phyloP scores from a whole-genome alignment of 37 sponge, comb jelly and placozoan genomes.

The Tethya wilhelma region DNA sequence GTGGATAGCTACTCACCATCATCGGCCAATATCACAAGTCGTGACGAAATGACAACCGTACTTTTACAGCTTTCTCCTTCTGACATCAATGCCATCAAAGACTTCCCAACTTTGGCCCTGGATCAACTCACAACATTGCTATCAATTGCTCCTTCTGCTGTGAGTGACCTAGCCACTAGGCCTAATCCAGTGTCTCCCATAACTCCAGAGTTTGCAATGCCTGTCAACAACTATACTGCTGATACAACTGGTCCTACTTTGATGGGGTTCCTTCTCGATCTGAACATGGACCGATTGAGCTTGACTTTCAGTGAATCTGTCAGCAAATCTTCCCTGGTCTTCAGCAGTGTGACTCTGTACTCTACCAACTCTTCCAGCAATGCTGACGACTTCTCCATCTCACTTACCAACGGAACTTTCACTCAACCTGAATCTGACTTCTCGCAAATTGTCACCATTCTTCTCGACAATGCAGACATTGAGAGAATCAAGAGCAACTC shows the following conservation, averaged over 20 bases:
- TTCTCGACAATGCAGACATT: conserved; percentile 47
- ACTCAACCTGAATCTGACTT: conserved; percentile 7
- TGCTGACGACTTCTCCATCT: conserved; percentile 20
- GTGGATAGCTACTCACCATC: conserved; percentile 48
- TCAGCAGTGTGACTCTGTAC: conserved; percentile 25
- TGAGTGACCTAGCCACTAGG: conserved; percentile 66
- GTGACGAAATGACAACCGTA: conserved; percentile 24
- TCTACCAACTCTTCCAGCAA: conserved; percentile 52
- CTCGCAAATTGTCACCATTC: conserved; percentile 45
- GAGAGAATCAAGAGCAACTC: conserved; percentile 62
- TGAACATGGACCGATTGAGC: conserved; percentile 59
- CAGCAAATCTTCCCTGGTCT: conserved; percentile 32
- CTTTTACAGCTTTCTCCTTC: conserved; percentile 29
- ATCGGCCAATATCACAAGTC: conserved; percentile 31
- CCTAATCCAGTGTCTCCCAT: conserved; percentile 55
- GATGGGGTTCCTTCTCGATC: conserved; percentile 62
- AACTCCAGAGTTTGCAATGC: conserved; percentile 39
- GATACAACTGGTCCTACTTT: conserved; percentile 64
- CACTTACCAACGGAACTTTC: conserved; percentile 50
- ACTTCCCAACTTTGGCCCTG: conserved; percentile 33
- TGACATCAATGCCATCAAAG: conserved; percentile 77
- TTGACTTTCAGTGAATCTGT: conserved; percentile 84
- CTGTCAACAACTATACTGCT: conserved; percentile 30
- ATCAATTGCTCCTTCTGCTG: conserved; percentile 49
- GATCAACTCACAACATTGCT: conserved; percentile 52